Evolutionary conservation across 2,113 vertebrate species (phyloP), one percentile per base, ranked within the genome.

Genomic region (Leucosticte australis): DNA sequence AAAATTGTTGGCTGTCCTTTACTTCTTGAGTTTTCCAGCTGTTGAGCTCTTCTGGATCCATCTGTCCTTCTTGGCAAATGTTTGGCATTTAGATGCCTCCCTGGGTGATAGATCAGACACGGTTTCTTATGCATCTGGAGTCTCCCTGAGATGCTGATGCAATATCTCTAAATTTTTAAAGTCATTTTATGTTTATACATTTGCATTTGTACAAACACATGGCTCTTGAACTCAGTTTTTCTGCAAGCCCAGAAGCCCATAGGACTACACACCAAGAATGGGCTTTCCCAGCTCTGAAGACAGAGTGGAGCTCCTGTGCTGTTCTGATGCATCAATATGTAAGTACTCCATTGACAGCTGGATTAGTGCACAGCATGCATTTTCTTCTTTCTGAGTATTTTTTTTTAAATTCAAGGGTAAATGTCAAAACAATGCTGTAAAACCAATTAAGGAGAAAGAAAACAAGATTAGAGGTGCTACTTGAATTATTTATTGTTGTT

Each of bases 371-470:
- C 75, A 96, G 74, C 83, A 95, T 60, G 81, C 75, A 74, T 85
- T 96, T 96, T 97, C 55, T 92, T 93, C 64, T 80, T 85, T 79
- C 87, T 75, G 60, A 88, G 19, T 78, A 80, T 95, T 89, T 93
- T 91, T 93, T 92, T 96, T 70, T 30, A 2, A 96, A 97, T 96
- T 96, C 94, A 97, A 96, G 96, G 85, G 85, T 96, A 96, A 96
- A 97, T 97, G 96, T 97, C 95, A 97, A 97, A 97, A 97, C 92
- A 96, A 94, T 96, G 90, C 94, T 96, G 78, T 95, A 97, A 97
- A 97, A 97, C 81, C 63, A 95, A 97, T 95, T 97, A 97, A 96
- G 91, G 55, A 92, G 91, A 96, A 96, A 95, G 92, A 95, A 98
- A 97, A 97, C 94, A 96, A 94, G 95, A 96, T 97, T 87, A 95